Conservation (phyloP, 2,797 vertebrate genomes). For the Leptodactylus fallax region DNA sequence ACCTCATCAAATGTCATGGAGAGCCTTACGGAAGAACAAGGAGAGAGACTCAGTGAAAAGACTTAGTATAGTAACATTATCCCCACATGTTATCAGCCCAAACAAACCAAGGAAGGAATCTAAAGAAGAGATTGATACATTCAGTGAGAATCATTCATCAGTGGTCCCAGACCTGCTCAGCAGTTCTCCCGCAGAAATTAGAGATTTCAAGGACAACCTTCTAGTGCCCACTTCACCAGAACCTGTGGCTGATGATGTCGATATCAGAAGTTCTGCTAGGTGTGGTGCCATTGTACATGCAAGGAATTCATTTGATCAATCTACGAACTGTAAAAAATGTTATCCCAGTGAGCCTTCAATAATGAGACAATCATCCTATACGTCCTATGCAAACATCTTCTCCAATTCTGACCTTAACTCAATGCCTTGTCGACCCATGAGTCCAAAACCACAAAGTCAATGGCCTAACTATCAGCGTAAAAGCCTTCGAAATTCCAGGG, state of each 20-base stretch:
- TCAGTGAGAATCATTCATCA: slow-evolving; percentile 44
- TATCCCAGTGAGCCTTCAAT: slow-evolving; percentile 67
- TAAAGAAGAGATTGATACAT: slow-evolving; percentile 65
- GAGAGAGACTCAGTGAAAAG: slow-evolving; percentile 76
- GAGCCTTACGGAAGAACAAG: slow-evolving; percentile 77
- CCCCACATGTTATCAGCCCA: slow-evolving; percentile 58
- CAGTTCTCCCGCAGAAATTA: slow-evolving; percentile 58
- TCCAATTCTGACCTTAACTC: slow-evolving; percentile 69
- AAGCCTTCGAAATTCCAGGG: slow-evolving; percentile 74
- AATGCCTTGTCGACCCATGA: slow-evolving; percentile 84
- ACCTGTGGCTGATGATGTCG: slow-evolving; percentile 68
- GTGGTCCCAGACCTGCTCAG: slow-evolving; percentile 67
- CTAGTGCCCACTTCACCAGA: slow-evolving; percentile 73
- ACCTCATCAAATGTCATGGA: slow-evolving; percentile 77
- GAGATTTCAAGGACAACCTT: slow-evolving; percentile 61
- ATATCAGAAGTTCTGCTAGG: not conserved
- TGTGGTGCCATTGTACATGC: not conserved
- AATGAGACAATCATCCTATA: slow-evolving; percentile 69
- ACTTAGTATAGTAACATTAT: slow-evolving; percentile 66
- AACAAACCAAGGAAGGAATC: slow-evolving; percentile 60
- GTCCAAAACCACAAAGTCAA: slow-evolving; percentile 86
- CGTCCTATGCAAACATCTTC: slow-evolving; percentile 69
- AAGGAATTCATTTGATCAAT: slow-evolving; percentile 65
- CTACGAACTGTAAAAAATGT: slow-evolving; percentile 70
- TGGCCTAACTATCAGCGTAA: slow-evolving; percentile 72